Conservation (phyloP, 2,888 invertebrate genomes). For the Tuta absoluta region DNA sequence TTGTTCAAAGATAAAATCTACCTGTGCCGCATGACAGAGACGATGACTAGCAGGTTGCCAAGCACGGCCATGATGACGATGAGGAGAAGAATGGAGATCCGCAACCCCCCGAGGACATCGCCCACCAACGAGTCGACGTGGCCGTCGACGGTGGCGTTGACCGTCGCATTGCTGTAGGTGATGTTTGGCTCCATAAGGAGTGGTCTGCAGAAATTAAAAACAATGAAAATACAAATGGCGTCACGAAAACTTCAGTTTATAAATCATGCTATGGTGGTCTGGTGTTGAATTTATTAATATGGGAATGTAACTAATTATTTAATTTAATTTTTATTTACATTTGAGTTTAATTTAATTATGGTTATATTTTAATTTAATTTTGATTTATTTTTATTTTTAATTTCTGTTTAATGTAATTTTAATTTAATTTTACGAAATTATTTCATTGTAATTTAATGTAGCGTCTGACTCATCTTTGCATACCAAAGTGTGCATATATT, state of each 20-base stretch:
- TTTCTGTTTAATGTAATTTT: too few relatives aligned
- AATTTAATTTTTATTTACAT: too few relatives aligned
- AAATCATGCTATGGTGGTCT: background rate
- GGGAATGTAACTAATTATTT: too few relatives aligned
- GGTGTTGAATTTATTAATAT: too few relatives aligned
- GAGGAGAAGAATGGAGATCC: constrained; percentile 89
- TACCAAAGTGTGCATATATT: too few relatives aligned
- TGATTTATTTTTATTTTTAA: too few relatives aligned
- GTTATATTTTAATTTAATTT: too few relatives aligned
- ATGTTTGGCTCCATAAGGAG: constrained; percentile 70
- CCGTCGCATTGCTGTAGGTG: constrained; percentile 43
- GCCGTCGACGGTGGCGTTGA: constrained; percentile 48
- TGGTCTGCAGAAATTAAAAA: constrained; percentile 43
- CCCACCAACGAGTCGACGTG: constrained; percentile 74
- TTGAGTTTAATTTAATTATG: too few relatives aligned
- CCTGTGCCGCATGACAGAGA: constrained; percentile 93
- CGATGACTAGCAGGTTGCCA: constrained; percentile 96
- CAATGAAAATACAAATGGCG: background rate
- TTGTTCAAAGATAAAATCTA: constrained; percentile 31
- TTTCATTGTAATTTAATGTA: too few relatives aligned
- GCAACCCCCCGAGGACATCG: constrained; percentile 82
- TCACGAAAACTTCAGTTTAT: background rate
- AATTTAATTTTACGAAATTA: too few relatives aligned
- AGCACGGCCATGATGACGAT: constrained; percentile 96
- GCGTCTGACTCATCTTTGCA: too few relatives aligned